These are phyloP conservation scores for Gracilinanus agilis DNA, from an alignment of 2,113 vertebrate species.

Conservation along the genomic window DNA sequence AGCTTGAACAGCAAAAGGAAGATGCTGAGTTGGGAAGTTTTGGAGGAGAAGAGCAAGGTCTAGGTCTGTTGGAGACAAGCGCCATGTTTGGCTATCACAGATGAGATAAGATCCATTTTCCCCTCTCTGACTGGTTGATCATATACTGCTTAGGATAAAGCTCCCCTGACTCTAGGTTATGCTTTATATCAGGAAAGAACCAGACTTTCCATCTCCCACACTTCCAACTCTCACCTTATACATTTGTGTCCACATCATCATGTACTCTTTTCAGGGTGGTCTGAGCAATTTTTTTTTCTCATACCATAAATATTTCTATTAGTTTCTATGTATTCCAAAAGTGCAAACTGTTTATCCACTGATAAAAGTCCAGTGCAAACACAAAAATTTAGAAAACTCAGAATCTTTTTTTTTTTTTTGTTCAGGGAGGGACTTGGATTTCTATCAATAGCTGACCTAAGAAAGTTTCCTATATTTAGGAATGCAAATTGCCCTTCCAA, in stretches of 20 bases:
- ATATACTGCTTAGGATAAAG: neutral
- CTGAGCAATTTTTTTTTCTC: slow-evolving; percentile 16
- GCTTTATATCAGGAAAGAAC: neutral
- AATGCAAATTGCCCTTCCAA: neutral
- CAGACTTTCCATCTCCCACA: neutral
- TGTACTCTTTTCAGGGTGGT: neutral
- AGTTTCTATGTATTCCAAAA: neutral
- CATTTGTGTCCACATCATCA: neutral
- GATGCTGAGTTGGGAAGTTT: neutral
- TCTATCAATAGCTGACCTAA: neutral
- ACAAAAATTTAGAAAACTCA: neutral
- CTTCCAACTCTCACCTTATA: neutral
- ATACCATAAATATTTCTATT: neutral
- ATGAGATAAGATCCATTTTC: neutral
- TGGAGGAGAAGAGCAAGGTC: neutral
- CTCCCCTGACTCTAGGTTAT: neutral
- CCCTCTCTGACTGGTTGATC: neutral
- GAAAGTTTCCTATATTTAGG: neutral
- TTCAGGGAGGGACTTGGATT: neutral
- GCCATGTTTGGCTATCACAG: neutral
- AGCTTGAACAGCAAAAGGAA: neutral
- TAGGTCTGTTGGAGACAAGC: neutral
- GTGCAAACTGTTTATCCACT: neutral
- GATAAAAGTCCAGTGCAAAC: neutral
- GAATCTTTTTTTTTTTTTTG: neutral